Evolutionary conservation across 1,140 invertebrate genomes (phyloP).

Genomic region (Mycetomoellerius zeteki): DNA sequence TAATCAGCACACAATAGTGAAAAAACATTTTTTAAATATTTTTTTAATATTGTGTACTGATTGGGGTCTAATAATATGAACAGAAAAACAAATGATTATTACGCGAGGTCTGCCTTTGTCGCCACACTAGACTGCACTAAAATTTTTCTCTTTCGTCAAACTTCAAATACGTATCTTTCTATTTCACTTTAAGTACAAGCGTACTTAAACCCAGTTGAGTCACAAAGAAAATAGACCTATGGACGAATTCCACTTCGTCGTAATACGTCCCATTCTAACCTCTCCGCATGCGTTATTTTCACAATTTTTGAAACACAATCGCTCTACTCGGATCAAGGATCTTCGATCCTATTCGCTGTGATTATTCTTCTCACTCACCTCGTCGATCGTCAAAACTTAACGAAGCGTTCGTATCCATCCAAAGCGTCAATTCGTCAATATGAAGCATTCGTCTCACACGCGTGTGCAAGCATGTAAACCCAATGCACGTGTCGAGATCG

Average conservation of each 20-base stretch:
- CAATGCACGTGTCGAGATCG: neutral
- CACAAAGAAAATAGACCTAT: neutral
- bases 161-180: too few relatives aligned
- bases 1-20: too few relatives aligned
- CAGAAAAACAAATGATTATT: too few relatives aligned
- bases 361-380: constrained; percentile 45
- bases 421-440: neutral
- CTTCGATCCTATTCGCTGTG: neutral
- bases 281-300: neutral
- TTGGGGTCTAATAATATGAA: too few relatives aligned
- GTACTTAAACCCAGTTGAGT: too few relatives aligned
- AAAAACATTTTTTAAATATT: too few relatives aligned
- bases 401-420: neutral
- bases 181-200: too few relatives aligned
- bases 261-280: neutral
- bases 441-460: constrained; percentile 28
- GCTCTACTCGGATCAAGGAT: neutral
- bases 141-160: too few relatives aligned
- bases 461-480: neutral
- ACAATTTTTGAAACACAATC: neutral
- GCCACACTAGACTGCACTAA: too few relatives aligned
- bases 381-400: constrained; percentile 35
- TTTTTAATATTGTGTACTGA: too few relatives aligned
- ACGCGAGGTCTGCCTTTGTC: too few relatives aligned
- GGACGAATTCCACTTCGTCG: neutral